Conservation (phyloP, 2,797 vertebrate species). For the Orestias chungarensis region DNA sequence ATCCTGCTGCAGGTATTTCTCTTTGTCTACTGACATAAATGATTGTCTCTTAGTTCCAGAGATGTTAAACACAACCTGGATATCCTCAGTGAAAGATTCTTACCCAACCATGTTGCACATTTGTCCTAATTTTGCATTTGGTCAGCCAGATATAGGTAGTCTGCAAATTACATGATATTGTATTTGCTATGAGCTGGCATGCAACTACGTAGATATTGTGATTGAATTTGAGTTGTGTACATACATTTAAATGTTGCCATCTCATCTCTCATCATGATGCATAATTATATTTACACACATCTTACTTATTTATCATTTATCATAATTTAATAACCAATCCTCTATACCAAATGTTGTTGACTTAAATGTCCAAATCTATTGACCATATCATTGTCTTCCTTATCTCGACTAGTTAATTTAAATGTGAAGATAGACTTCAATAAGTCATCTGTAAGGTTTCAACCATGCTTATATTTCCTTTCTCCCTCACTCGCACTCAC, state of each 20-base stretch:
- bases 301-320: neutral
- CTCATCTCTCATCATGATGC: neutral
- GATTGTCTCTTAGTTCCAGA: too few relatives aligned
- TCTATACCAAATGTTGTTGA: neutral
- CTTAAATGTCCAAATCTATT: neutral
- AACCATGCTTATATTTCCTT: neutral
- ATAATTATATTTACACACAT: neutral
- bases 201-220: too few relatives aligned
- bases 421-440: neutral
- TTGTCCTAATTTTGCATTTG: too few relatives aligned
- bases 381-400: neutral
- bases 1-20: too few relatives aligned
- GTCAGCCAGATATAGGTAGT: too few relatives aligned
- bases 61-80: too few relatives aligned
- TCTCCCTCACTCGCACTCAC: neutral
- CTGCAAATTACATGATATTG: too few relatives aligned
- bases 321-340: neutral
- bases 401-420: neutral
- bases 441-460: neutral
- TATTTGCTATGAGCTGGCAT: neutral
- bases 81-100: too few relatives aligned
- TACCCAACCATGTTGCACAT: too few relatives aligned
- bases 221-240: too few relatives aligned
- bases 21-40: too few relatives aligned
- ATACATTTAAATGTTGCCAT: neutral